phyloP scores from a whole-genome alignment of 37 sponge, comb jelly and placozoan genomes.

The Theonella swinhoei region DNA sequence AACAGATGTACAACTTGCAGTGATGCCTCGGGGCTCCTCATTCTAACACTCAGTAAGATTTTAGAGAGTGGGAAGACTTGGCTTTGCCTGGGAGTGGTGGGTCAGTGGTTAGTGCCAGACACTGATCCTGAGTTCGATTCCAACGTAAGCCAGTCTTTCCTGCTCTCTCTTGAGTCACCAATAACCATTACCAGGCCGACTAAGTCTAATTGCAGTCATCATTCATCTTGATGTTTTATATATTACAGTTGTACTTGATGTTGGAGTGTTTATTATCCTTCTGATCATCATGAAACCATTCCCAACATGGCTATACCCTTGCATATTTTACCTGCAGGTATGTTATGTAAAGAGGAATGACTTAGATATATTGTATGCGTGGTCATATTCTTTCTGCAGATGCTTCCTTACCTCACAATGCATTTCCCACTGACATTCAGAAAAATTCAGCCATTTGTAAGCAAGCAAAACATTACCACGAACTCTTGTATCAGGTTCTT shows the following conservation, averaged over 20 bases:
- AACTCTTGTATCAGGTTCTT: no score
- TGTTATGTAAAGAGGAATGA: background rate
- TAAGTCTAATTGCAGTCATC: no score
- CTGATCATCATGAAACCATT: background rate
- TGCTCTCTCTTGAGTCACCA: no score
- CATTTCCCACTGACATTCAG: conserved; percentile 32
- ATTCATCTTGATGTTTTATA: background rate
- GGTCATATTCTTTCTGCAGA: conserved; percentile 5
- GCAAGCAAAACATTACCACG: background rate
- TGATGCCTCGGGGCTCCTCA: conserved; percentile 30
- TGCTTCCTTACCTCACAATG: conserved; percentile 42
- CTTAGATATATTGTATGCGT: background rate
- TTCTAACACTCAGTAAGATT: conserved; percentile 23
- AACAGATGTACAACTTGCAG: conserved; percentile 60
- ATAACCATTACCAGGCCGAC: no score
- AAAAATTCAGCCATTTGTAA: conserved; percentile 6
- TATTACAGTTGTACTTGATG: conserved; percentile 8
- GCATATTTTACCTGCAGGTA: conserved; percentile 64
- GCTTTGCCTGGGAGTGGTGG: no score
- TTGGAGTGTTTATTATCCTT: background rate
- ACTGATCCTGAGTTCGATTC: no score
- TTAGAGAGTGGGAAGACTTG: background rate
- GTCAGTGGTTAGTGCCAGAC: no score
- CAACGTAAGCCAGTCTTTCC: no score
- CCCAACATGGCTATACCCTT: conserved; percentile 56